Evolutionary conservation across 2,113 vertebrate genomes (phyloP).

Genomic region (Cyrtonyx montezumae): DNA sequence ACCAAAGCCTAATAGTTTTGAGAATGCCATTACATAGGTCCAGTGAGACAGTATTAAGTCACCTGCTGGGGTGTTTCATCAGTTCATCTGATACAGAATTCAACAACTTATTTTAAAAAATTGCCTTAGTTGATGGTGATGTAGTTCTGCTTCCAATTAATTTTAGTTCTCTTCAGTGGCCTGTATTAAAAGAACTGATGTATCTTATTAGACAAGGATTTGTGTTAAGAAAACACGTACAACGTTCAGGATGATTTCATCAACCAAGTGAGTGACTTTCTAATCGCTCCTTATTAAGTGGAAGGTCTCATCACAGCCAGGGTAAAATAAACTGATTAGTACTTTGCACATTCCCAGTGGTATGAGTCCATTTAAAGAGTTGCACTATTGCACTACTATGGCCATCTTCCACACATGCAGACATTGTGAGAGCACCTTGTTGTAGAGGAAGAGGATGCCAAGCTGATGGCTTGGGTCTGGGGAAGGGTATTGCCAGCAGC

Average conservation of each 20-base stretch:
- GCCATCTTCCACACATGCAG: background rate
- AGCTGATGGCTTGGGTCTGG: background rate
- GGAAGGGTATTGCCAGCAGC: background rate
- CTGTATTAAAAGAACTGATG: background rate
- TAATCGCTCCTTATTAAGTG: background rate
- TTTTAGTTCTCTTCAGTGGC: background rate
- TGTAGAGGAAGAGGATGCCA: background rate
- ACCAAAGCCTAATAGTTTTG: background rate
- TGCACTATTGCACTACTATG: background rate
- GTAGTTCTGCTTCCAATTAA: background rate
- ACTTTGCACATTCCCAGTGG: background rate
- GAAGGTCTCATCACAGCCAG: background rate
- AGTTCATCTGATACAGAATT: background rate
- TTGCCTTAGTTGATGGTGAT: background rate
- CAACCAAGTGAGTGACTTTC: background rate
- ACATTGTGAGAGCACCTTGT: background rate
- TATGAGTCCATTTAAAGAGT: background rate
- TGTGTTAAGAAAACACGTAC: fast-evolving
- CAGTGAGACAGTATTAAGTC: background rate
- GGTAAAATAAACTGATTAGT: background rate
- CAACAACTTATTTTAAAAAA: background rate
- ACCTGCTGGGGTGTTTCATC: background rate
- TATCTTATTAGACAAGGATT: background rate
- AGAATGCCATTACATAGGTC: background rate
- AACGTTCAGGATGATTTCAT: background rate